phyloP scores from a whole-genome alignment of 2,113 vertebrate species.

The Meles meles region DNA sequence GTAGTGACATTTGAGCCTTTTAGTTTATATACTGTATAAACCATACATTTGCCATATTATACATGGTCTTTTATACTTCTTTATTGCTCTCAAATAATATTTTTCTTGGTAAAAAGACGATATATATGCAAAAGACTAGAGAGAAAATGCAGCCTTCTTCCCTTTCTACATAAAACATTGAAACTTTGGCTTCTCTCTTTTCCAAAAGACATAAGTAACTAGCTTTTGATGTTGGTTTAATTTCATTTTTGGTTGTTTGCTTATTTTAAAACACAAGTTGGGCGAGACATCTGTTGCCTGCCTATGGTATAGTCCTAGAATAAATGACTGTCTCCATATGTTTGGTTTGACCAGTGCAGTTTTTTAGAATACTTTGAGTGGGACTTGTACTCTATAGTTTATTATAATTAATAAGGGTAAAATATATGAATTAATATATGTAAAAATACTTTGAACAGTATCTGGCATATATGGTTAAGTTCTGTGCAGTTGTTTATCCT shows the following conservation, averaged over 20 bases:
- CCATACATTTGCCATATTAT: background rate
- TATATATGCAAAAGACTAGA: background rate
- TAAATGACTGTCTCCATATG: background rate
- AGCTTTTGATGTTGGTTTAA: background rate
- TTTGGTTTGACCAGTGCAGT: background rate
- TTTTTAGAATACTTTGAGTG: constrained; percentile 4
- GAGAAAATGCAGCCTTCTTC: background rate
- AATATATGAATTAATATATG: background rate
- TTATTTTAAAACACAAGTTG: constrained; percentile 30
- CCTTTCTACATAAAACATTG: background rate
- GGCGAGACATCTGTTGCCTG: background rate
- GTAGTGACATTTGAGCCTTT: constrained; percentile 37
- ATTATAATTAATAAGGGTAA: constrained; percentile 24
- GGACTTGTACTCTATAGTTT: background rate
- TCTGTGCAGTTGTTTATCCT: background rate
- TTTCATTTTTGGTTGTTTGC: constrained; percentile 1
- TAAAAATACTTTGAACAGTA: background rate
- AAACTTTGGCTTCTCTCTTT: background rate
- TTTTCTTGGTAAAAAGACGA: constrained; percentile 43
- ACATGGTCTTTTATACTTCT: background rate
- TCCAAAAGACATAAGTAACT: constrained; percentile 15
- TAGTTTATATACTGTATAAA: background rate
- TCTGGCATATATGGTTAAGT: background rate
- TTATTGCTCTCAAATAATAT: background rate
- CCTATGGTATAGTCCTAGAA: background rate